Evolutionary conservation across 2,797 vertebrate genomes (phyloP), one percentile per base, ranked within the genome.

Genomic region (Pangasius djambal): DNA sequence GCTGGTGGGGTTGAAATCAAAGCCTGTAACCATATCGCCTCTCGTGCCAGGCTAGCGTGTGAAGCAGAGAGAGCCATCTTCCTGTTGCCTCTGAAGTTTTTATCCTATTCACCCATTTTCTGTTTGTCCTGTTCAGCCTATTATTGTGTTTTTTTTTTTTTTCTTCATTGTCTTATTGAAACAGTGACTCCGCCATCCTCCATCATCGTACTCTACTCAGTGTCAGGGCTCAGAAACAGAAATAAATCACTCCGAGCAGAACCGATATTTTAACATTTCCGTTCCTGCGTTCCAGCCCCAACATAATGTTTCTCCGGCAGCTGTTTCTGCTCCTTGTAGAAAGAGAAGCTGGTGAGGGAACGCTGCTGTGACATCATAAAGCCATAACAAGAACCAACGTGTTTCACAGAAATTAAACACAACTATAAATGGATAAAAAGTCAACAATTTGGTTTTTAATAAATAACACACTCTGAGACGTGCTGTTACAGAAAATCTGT

Each of bases 281-380:
- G 22, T 15, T 75, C 72, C 72, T 13, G n/a, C 13, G 1, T 63
- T 63, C 8, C 22, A 9, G 61, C 61, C 6, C 61, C 61, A 9
- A n/a, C 25, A 20, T 74, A 1, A 44, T 7, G 20, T 28, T n/a
- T 77, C 44, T 77, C 0, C 40, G 48, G 50, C 52, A 59, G 55
- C 78, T 37, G 55, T 37, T 34, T 57, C 78, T 31, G 78, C 52
- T 81, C 78, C n/a, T 55, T 79, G 52, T 52, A 77, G 22, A n/a
- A n/a, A 4, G 50, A n/a, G 12, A 31, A 50, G 15, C 28, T 40
- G 1, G 22, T n/a, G n/a, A 20, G 13, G 7, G 74, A 55, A 12
- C 20, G 40, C 72, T 2, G 72, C 72, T 13, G 40, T 10, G 28
- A 6, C 4, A 2, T 4, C 22, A 6, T 12, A 1, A 48, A 25